Conservation (phyloP, 2,113 vertebrate species). For the Bos indicus region DNA sequence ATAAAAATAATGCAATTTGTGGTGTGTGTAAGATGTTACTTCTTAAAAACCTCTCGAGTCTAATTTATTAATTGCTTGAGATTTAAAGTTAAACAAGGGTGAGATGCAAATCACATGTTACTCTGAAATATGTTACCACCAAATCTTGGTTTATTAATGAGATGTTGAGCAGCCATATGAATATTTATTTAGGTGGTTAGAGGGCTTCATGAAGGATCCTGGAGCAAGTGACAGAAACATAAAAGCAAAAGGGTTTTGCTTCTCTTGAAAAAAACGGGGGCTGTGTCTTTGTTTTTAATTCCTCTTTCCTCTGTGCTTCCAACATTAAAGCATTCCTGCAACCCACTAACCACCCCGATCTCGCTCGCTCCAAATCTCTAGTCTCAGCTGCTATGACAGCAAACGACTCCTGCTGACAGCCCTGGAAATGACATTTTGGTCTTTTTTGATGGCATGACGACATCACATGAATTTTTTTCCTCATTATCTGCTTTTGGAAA, state of each 20-base stretch:
- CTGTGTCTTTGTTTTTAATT: conserved; percentile 74
- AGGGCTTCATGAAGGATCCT: conserved; percentile 72
- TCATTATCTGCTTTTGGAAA: not conserved
- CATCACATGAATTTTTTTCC: not conserved
- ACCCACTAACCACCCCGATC: conserved; percentile 62
- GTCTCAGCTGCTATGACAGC: not conserved
- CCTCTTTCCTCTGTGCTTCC: conserved; percentile 74
- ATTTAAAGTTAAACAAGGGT: conserved; percentile 79
- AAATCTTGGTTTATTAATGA: conserved; percentile 79
- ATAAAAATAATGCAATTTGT: conserved; percentile 77
- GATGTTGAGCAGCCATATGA: conserved; percentile 73
- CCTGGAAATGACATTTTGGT: not conserved
- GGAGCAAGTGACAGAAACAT: conserved; percentile 72
- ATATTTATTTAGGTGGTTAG: conserved; percentile 77
- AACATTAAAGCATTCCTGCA: conserved; percentile 72
- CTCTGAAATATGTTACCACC: conserved; percentile 76
- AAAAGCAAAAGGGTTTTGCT: conserved; percentile 76
- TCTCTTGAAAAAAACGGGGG: conserved; percentile 62
- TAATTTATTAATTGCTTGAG: conserved; percentile 81
- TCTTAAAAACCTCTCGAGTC: conserved; percentile 80
- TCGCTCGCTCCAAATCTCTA: conserved; percentile 34
- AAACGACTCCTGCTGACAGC: not conserved
- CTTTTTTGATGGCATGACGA: not conserved
- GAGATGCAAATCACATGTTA: conserved; percentile 72
- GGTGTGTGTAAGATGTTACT: conserved; percentile 72